Evolutionary conservation across 2,113 vertebrate species (phyloP), one percentile per base, ranked within the genome.

Genomic region (Raja brachyura): DNA sequence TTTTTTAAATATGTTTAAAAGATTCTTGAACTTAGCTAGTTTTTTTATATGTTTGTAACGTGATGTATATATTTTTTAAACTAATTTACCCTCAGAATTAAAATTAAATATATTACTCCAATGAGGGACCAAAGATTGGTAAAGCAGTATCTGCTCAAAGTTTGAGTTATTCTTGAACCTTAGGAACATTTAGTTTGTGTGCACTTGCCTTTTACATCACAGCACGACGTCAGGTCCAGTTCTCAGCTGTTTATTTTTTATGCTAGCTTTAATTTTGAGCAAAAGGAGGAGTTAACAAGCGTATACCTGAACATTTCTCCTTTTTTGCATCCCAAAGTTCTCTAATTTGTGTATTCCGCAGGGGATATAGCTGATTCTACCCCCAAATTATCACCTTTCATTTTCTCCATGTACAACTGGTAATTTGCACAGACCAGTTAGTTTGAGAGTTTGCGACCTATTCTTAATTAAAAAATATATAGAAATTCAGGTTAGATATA

Each of bases 41-140:
- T 92, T 73, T 92, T 92, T 73, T 22, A 70, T 92, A 88, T 88
- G 83, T 88, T 88, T 88, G 83, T 88, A 88, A 88, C 31, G 83
- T 88, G 59, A 88, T 88, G 83, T 88, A 88, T 59, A 88, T 63
- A 88, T 88, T 88, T 86, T 83, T 56, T 25, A 59, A 75, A 77
- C 75, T 88, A 88, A 88, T 63, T 63, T 88, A 31, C 83, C 83
- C 56, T 88, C 83, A 88, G 61, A 66, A 88, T 31, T 88, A 88
- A 88, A 88, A 73, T 73, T 73, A 73, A 73, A 73, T 86, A 86
- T 88, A 88, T 88, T 88, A 88, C 83, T 88, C 83, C 83, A 88
- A 63, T 63, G 59, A 88, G 83, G 83, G 83, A 88, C 83, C 59
- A 88, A 88, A 66, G 59, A 88, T 88, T 63, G 61, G 83, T 88